A percentile compares a stretch with the other conserved stretches of the same genome.
Conservation (phyloP, 2,888 invertebrate species). For the Caenorhabditis sp. region DNA sequence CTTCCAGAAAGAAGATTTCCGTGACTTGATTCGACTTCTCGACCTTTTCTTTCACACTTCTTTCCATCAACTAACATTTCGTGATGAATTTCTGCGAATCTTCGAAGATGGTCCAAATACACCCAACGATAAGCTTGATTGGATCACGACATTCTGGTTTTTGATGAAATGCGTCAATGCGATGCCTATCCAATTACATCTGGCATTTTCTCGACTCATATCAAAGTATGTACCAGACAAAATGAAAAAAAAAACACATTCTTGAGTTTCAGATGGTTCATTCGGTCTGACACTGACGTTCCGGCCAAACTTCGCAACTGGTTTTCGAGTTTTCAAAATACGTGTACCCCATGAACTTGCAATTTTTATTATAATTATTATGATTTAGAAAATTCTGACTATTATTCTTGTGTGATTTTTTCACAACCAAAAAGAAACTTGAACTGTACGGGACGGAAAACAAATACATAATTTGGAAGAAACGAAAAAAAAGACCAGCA, state of each 20-base stretch:
- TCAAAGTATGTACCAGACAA: constrained; percentile 37
- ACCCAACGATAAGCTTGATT: constrained; percentile 8
- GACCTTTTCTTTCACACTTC: constrained; percentile 39
- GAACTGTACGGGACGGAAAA: constrained; percentile 1
- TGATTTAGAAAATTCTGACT: background rate
- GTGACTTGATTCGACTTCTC: constrained; percentile 34
- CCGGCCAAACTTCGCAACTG: background rate
- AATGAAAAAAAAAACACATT: no score
- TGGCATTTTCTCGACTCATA: constrained; percentile 23
- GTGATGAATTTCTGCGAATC: constrained; percentile 28
- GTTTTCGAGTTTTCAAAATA: background rate
- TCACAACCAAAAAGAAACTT: constrained; percentile 1
- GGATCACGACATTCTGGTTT: constrained; percentile 36
- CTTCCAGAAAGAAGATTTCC: constrained; percentile 34
- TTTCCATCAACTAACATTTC: constrained; percentile 43
- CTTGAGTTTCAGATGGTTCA: constrained; percentile 4
- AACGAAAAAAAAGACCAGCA: constrained; percentile 8
- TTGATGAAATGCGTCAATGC: constrained; percentile 21
- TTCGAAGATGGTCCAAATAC: background rate
- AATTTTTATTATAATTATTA: background rate
- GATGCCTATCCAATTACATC: constrained; percentile 25
- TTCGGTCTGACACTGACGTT: background rate
- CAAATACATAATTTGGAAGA: constrained; percentile 6
- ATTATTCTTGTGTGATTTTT: background rate
- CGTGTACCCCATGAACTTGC: background rate